Base-by-base conservation (phyloP, 2,113 vertebrate genomes). In the Neogale vison region DNA sequence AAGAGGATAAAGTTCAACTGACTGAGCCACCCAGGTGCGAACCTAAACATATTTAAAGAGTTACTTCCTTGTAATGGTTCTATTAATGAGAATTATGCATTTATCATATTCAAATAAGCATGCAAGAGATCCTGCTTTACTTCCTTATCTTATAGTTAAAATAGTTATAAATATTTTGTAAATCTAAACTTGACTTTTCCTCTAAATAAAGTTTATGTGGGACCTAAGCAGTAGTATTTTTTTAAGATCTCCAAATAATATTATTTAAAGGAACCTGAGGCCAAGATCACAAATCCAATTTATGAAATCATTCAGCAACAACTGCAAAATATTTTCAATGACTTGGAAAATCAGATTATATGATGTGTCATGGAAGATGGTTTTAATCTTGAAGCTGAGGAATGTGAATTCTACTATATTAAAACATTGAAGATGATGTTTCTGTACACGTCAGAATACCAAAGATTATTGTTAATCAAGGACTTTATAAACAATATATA, bases 271-370 rank as follows among this genome's bases (percentile, higher is more conserved):
- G 69, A 93, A 93, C 26, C 83, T 52, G 50, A 85, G 36, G 82
- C 95, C 45, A 72, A 92, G 74, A 93, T 95, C 95, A 97, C 67
- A 98, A 97, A 96, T 92, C 83, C 69, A 95, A 97, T 96, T 97
- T 98, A 90, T 52, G 42, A 97, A 97, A 94, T 93, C 80, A 85
- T 15, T 97, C 92, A 95, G 65, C 88, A 97, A 86, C 59, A 96
- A 97, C 91, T 97, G 92, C 95, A 97, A 97, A 98, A 97, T 96
- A 96, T 87, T 95, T 97, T 96, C 95, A 97, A 83, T 97, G 95
- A 97, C 88, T 94, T 93, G 88, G 97, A 98, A 97, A 98, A 97
- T 97, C 7, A 0, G 82, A 97, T 96, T 95, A 97, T 36, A 91
- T 94, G 59, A 86, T 91, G 82, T 96, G 90, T 96, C 93, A 72